A percentile compares a stretch with the other conserved stretches of the same genome.
These are phyloP conservation scores for Dinocampus coccinellae DNA, from an alignment of 2,888 invertebrate species.

Conservation along the genomic window DNA sequence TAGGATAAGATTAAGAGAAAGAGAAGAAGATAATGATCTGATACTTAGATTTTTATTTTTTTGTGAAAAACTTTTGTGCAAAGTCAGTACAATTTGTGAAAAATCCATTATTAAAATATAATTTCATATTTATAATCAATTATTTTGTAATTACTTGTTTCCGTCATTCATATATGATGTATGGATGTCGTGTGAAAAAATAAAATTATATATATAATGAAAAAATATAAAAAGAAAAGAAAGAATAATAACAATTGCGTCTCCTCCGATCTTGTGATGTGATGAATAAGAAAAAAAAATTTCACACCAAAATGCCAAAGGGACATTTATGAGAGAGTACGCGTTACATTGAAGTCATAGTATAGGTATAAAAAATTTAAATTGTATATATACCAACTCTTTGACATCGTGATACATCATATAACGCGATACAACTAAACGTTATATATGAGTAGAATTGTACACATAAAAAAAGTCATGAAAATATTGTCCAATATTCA, in stretches of 20 bases:
- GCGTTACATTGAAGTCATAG: background rate
- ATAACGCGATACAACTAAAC: background rate
- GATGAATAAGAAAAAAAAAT: background rate
- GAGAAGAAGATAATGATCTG: background rate
- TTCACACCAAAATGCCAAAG: background rate
- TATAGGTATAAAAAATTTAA: background rate
- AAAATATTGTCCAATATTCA: background rate
- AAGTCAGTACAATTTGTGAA: background rate
- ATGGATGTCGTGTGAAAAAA: no score
- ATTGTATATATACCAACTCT: background rate
- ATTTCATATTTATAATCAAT: background rate
- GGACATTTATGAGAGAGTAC: background rate
- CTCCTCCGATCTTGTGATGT: background rate
- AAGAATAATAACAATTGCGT: background rate
- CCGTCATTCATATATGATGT: background rate
- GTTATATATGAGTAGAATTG: background rate
- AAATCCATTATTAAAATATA: background rate
- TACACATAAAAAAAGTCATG: background rate
- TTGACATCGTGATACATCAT: background rate
- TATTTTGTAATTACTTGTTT: background rate
- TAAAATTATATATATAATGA: no score
- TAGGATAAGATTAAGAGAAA: background rate
- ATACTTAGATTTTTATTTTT: background rate
- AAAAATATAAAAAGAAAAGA: background rate
- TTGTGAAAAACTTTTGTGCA: background rate